Evolutionary conservation across 2,797 vertebrate genomes (phyloP).

Genomic region (Pampus argenteus): DNA sequence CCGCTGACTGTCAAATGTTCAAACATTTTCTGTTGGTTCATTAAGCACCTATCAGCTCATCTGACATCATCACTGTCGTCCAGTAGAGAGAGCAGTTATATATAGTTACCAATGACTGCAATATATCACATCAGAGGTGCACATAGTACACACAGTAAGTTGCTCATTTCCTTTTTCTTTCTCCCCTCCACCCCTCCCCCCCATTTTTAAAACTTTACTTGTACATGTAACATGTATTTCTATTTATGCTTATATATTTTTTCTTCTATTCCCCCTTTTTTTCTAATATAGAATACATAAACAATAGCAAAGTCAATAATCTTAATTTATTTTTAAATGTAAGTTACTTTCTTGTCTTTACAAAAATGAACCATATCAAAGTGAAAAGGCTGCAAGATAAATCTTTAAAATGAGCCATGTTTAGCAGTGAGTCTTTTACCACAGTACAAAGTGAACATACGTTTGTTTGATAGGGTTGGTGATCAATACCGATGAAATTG

Average conservation of each 20-base stretch:
- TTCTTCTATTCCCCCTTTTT: background rate
- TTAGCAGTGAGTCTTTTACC: background rate
- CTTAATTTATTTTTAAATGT: constrained; percentile 7
- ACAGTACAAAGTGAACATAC: background rate
- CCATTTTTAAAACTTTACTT: background rate
- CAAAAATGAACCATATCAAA: background rate
- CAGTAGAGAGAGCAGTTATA: background rate
- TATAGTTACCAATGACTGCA: background rate
- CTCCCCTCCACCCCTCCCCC: too few relatives aligned
- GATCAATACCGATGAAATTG: too few relatives aligned
- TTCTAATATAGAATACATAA: background rate
- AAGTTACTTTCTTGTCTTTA: background rate
- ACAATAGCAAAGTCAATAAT: background rate
- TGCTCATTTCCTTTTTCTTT: too few relatives aligned
- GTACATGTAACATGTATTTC: too few relatives aligned
- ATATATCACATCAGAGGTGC: background rate
- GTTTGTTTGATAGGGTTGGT: background rate
- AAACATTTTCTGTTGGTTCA: background rate
- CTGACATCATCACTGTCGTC: background rate
- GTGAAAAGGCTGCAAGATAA: background rate
- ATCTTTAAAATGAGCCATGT: background rate
- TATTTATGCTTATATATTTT: background rate
- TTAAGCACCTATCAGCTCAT: background rate
- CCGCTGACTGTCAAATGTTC: background rate
- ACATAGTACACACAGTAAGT: background rate